Evolutionary conservation across 2,888 invertebrate genomes (phyloP), one percentile per base, ranked within the genome.

Genomic region (Oxyteleia sp.): DNA sequence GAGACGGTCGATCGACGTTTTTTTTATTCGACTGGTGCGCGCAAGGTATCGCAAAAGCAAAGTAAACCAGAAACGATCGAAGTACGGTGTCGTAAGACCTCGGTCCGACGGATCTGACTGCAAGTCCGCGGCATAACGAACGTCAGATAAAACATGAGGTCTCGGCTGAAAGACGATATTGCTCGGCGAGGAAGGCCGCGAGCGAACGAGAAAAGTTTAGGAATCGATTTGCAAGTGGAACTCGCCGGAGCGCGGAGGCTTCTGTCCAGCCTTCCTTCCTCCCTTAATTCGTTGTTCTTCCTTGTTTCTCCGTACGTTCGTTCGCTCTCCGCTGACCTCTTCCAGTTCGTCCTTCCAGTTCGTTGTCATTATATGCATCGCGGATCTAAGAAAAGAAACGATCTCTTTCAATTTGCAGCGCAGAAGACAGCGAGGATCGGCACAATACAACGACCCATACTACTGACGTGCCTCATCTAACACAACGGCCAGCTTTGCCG

Each of bases 191-290:
- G 61, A 61, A 66, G 51, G 66, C 41, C 51, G 26, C 51, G 47
- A 74, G 61, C 47, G 72, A 57, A 84, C 53, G 57, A 47, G 72
- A 51, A 55, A 86, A 90, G 89, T 90, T 91, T 91, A 91, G 91
- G 87, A 88, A 88, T 91, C 88, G 90, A 91, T 91, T 91, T 91
- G 90, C 91, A 91, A 91, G 90, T 87, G 91, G 91, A 90, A 90
- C 89, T 87, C 87, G 88, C 87, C 84, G 79, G 89, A 86, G 10
- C 7, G 29, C 4, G 20, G 23, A 8, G 20, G 23, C n/a, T 43
- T 41, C 45, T 43, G 3, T 16, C 11, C 41, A 10, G 41, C 53
- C 78, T 43, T 59, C 11, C 63, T 38, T 38, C 66, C 64, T 23
- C 16, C 11, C 66, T 53, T 66, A 53, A 53, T 41, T 53, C 66